Base-by-base conservation (phyloP, 1,140 invertebrate species). In the Aphelinus atriplicis region DNA sequence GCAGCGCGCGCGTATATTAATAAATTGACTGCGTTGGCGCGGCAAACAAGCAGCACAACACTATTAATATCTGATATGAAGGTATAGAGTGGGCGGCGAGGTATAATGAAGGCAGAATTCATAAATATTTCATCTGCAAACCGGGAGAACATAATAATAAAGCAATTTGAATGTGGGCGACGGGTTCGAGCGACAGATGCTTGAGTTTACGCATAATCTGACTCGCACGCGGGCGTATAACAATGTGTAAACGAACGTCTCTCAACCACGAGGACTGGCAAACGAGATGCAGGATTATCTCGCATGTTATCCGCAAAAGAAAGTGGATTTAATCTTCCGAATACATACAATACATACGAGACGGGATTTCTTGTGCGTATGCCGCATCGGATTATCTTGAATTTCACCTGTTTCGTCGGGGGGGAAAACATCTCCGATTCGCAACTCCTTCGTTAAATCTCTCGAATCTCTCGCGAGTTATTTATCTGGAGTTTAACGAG, bases 161-260 rank as follows among this genome's bases (percentile, higher is more conserved):
- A 71, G 43, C 60, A 62, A 26, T 61, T 70, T 70, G 53, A 71
- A 55, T 7, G 60, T 55, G 56, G 69, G 57, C 26, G 26, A 55
- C 26, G 7, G 58, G 53, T 43, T 61, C 42, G 26, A 26, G 62
- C 70, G 70, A 72, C 70, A 72, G 70, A 72, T 72, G 70, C 45
- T 65, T 50, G 61, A 6, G 70, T 61, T 72, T 72, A 72, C 70
- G 62, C 70, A 72, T 72, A 72, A 72, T 72, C 50, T 63, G 70
- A 72, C 53, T 65, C 51, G 71, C 45, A n/a, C n/a, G n/a, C 26
- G 26, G 26, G 26, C 26, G 26, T 26, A 65, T 65, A 72, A 65
- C 65, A 72, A 72, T 65, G 43, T 53, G 63, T 57, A 46, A 65
- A 65, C 71, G 65, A 62, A n/a, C 50, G n/a, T n/a, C 6, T 3